phyloP scores from a whole-genome alignment of 2,888 invertebrate species.

The Pardosa pseudoannulata region DNA sequence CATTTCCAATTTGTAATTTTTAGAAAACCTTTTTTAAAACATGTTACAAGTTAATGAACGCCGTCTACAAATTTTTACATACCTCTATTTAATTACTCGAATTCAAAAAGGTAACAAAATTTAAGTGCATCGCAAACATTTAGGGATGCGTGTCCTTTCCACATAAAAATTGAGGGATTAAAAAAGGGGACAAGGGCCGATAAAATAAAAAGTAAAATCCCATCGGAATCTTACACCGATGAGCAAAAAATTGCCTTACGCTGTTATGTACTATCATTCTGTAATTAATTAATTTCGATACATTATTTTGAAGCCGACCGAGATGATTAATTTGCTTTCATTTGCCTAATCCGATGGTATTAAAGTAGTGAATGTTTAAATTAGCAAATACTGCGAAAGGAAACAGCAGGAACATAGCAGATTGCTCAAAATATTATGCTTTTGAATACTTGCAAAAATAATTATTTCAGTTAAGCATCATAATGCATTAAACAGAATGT shows the following conservation, averaged over 20 bases:
- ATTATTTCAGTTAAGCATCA: too few relatives aligned
- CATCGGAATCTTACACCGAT: not conserved
- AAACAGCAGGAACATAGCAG: not conserved
- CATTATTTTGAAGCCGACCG: not conserved
- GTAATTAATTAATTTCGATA: slow-evolving; percentile 6
- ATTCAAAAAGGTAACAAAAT: too few relatives aligned
- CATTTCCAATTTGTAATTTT: too few relatives aligned
- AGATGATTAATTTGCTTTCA: slow-evolving; percentile 13
- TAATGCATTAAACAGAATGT: too few relatives aligned
- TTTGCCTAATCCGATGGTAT: slow-evolving; percentile 6
- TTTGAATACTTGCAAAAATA: too few relatives aligned
- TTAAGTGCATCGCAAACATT: too few relatives aligned
- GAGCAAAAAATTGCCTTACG: not conserved
- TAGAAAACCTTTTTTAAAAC: too few relatives aligned
- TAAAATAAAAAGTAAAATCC: not conserved
- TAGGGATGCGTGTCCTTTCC: too few relatives aligned
- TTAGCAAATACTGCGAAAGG: not conserved
- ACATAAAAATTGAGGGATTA: not conserved
- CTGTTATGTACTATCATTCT: not conserved
- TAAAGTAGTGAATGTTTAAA: not conserved
- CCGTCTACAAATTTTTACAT: too few relatives aligned
- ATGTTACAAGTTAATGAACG: too few relatives aligned
- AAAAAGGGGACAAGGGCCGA: not conserved
- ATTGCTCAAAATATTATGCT: too few relatives aligned
- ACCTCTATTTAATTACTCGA: too few relatives aligned